Base-by-base conservation (phyloP, 2,113 vertebrate genomes). In the Myotis brandtii region DNA sequence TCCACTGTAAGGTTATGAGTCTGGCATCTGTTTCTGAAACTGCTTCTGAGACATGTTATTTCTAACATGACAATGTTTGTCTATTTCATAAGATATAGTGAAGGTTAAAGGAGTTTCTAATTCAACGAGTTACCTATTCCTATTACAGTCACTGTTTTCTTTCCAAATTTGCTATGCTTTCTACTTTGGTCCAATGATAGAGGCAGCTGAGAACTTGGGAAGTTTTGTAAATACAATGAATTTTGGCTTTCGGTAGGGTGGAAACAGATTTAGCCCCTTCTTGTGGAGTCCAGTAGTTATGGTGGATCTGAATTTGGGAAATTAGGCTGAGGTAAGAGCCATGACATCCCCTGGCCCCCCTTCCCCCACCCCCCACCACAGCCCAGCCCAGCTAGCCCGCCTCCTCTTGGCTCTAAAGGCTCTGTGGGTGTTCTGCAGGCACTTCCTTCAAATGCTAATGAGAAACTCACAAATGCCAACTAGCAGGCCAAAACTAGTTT, bases 381-480 rank as follows among this genome's bases (percentile, higher is more conserved):
- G 37, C 72, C 72, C 23, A 40, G 14, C n/a, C n/a, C 76, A 1
- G 0, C 32, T 18, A 4, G 23, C 70, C 34, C 54, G 14, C 66
- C 37, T 73, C 40, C 13, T 14, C 43, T 2, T 5, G 12, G 79
- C 72, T 59, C 27, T 1, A 52, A 66, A 85, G 37, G 32, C 95
- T 50, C 50, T 0, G 30, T 16, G 48, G 4, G 54, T 52, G 11
- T 62, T 40, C 32, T n/a, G 62, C 64, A 32, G 75, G 34, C 85
- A 18, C n/a, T 69, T 77, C 64, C 90, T 96, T 96, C 94, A 94
- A 17, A 96, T 95, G 97, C 81, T 96, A 96, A 96, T 70, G 85
- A 94, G 18, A 34, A 62, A 34, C 40, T 94, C 56, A 94, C 86
- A 96, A 70, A 93, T 16, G 91, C 67, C 64, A 50, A 91, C 56